Evolutionary conservation across 2,888 invertebrate species (phyloP), one percentile per base, ranked within the genome.

Genomic region (Trisateles emortualis): DNA sequence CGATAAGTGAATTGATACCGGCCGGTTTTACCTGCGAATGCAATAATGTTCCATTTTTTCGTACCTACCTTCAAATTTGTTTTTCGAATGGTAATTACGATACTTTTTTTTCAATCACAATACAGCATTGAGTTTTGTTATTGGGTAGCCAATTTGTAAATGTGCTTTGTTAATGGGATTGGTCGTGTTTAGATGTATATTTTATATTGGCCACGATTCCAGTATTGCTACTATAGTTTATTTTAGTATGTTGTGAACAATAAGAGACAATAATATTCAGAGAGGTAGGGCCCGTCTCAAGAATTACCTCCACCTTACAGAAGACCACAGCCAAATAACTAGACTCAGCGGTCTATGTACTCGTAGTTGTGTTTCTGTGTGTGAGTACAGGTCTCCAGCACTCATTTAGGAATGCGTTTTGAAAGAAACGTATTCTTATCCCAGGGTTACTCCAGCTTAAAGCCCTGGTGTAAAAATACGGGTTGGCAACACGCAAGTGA

Each of bases 1-100:
- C 33, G 55, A 49, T 59, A 52, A 52, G 59, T 46, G 52, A 59
- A 59, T 59, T 52, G 52, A 40, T 52, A 55, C 22, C 30, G 29
- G 44, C 40, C 42, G 42, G 29, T 42, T 22, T n/a, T 47, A 52
- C 48, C 42, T 38, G 36, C 9, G 13, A 47, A 36, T 29, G 35
- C 26, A 42, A 39, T 36, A 48, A 33, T 42, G 40, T 10, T 50
- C 33, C 38, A 39, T 16, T 48, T 48, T 52, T 52, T 35, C 43
- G 4, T 51, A 10, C 24, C 11, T 13, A 13, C 42, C 38, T 14
- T 14, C 26, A 43, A 50, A 50, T 40, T 53, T 46, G 32, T 42
- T 54, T 51, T 46, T 9, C 26, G 32, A 43, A 47, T 40, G 36
- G 36, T 43, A 40, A 53, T 46, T 50, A 51, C 30, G 47, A 41